Base-by-base conservation (phyloP, 92 coral and sea anemone species). In the Zoanthus solanderi region DNA sequence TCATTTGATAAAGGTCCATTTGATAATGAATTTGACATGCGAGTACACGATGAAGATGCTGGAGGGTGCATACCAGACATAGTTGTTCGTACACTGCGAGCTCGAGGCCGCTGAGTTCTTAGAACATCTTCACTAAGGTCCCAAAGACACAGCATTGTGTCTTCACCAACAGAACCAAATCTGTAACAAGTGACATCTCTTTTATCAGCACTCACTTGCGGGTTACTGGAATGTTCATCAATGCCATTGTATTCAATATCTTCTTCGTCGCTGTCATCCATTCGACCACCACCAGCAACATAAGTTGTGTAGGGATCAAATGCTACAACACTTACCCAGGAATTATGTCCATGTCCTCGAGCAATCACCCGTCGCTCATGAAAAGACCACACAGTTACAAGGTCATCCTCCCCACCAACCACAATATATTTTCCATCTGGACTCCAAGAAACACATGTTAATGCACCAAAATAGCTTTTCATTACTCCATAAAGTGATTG, bases 361-460 rank as follows among this genome's bases (percentile, higher is more conserved):
- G 99, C 99, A 78, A 97, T 97, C 50, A 97, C 97, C 61, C 95
- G 89, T 61, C 94, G 90, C 83, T 97, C 99, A 31, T 60, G 79
- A 85, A 97, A 97, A n/a, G 98, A 95, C 96, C 98, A 97, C 9
- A 95, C 99, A 17, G 98, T 95, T 9, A 97, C 96, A 16, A 97
- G 92, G 46, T 97, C 99, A 83, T 97, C 99, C 84, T 97, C 99
- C 1, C 99, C 99, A 53, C 98, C 99, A 7, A 95, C 93, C 7
- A 97, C 99, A 50, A 97, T 89, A 72, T 97, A 97, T 91, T 97
- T 95, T 30, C 99, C 99, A 79, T 97, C 99, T 2, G 99, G 99
- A 79, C 99, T 97, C 99, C 99, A 97, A 81, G 98, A 97, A 34
- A 95, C 98, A 88, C 99, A 97, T 28, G 93, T 92, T 72, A 97